Conservation (phyloP, 2,113 vertebrate species). For the Eulemur macaco region DNA sequence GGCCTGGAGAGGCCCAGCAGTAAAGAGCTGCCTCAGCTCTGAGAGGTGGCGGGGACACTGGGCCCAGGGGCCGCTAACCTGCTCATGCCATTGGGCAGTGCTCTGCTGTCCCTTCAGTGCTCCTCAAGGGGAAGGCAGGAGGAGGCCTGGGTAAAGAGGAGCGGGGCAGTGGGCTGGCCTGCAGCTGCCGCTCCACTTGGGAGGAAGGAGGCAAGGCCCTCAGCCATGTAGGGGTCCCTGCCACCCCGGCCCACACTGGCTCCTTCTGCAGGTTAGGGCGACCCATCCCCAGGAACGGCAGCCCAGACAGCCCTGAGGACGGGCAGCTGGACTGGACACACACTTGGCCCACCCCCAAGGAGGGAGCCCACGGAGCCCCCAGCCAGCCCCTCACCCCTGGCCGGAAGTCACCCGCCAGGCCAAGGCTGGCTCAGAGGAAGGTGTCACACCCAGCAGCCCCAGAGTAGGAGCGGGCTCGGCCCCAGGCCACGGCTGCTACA, state of each 20-base stretch:
- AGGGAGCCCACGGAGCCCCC: background rate
- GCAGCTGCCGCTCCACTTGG: too few species aligned
- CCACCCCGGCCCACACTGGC: background rate
- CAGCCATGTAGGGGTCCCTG: too few species aligned
- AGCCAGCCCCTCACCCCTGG: background rate
- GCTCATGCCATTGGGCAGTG: background rate
- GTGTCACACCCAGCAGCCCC: background rate
- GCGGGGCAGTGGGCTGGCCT: background rate
- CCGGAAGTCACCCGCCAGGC: background rate
- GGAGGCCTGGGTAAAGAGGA: background rate
- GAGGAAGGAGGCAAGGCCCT: background rate
- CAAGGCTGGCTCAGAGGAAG: background rate
- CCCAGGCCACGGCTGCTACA: too few species aligned
- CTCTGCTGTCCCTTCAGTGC: background rate
- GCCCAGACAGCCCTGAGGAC: background rate
- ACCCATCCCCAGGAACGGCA: rapidly evolving
- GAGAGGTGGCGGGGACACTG: background rate
- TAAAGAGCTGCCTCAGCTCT: background rate
- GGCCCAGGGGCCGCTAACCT: too few species aligned
- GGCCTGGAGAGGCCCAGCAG: background rate
- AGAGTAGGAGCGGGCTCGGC: background rate
- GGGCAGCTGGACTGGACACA: background rate
- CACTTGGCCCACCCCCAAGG: background rate
- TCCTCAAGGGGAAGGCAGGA: background rate
- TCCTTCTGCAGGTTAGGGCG: background rate